Conservation (phyloP, 2,888 invertebrate species). For the Diadegma fenestrale region DNA sequence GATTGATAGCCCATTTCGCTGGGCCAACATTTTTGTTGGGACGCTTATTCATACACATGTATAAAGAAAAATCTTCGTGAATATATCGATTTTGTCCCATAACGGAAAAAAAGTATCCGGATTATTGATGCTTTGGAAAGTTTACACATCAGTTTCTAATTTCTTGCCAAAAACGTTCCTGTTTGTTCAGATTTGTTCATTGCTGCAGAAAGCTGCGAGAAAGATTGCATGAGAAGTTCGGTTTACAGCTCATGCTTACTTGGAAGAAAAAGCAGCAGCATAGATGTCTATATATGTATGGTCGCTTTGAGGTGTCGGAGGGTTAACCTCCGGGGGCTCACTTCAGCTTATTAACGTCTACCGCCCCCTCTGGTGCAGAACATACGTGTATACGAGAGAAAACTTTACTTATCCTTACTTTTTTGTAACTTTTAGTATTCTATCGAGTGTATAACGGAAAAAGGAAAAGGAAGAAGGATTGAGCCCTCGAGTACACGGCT, state of each 20-base stretch:
- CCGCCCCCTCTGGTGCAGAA: conserved; percentile 10
- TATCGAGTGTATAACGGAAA: conserved; percentile 16
- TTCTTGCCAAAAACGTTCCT: not conserved
- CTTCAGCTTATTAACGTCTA: conserved; percentile 55
- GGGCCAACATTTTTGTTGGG: conserved; percentile 69
- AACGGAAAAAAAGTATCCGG: conserved; percentile 23
- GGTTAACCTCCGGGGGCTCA: conserved; percentile 61
- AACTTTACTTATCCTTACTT: conserved; percentile 46
- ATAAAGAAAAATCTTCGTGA: conserved; percentile 38
- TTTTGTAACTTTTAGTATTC: conserved; percentile 44
- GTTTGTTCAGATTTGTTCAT: conserved; percentile 40
- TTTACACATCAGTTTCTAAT: not conserved
- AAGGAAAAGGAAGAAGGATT: conserved; percentile 6
- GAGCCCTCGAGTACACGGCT: not conserved
- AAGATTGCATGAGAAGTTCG: conserved; percentile 58
- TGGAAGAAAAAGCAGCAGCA: not conserved
- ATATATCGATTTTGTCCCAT: conserved; percentile 42
- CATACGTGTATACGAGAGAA: conserved; percentile 14
- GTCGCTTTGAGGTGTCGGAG: conserved; percentile 54
- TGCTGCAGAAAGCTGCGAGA: conserved; percentile 65
- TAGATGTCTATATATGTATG: not conserved
- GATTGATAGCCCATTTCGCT: conserved; percentile 76
- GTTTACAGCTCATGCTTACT: not conserved
- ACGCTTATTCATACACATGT: conserved; percentile 52
- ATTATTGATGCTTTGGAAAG: not conserved